phyloP scores from a whole-genome alignment of 2,113 vertebrate genomes.

The Numenius arquata region DNA sequence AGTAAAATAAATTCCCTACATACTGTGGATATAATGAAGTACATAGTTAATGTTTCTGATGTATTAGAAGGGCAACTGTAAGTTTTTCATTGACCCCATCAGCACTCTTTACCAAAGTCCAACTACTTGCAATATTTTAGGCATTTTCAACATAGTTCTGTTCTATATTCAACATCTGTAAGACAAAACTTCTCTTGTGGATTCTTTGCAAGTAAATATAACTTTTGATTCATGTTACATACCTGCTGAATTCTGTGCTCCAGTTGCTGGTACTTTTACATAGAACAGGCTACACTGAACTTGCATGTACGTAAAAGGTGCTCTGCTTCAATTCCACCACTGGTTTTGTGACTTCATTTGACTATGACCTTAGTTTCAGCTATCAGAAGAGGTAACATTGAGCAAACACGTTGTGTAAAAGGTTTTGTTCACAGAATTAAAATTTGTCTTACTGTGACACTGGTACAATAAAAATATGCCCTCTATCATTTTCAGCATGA shows the following conservation, averaged over 20 bases:
- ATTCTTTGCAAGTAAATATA: background rate
- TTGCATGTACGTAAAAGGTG: background rate
- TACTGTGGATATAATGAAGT: background rate
- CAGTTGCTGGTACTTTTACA: background rate
- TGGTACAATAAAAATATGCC: background rate
- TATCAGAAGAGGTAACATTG: background rate
- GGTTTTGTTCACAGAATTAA: background rate
- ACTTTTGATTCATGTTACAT: background rate
- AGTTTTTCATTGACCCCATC: background rate
- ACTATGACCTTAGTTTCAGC: background rate
- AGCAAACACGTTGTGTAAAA: background rate
- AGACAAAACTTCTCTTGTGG: background rate
- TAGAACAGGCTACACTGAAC: background rate
- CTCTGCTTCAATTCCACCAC: background rate
- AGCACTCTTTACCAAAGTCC: background rate
- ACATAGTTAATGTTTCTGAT: background rate
- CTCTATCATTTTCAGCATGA: background rate
- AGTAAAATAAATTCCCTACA: background rate
- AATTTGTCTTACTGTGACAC: background rate
- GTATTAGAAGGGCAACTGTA: background rate
- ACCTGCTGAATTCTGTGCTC: background rate
- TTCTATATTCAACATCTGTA: background rate
- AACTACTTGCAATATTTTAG: background rate
- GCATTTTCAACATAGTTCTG: background rate
- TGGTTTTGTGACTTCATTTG: background rate